These are phyloP conservation scores for Phenganax subtilis DNA, from an alignment of 92 coral and sea anemone genomes.

Conservation along the genomic window DNA sequence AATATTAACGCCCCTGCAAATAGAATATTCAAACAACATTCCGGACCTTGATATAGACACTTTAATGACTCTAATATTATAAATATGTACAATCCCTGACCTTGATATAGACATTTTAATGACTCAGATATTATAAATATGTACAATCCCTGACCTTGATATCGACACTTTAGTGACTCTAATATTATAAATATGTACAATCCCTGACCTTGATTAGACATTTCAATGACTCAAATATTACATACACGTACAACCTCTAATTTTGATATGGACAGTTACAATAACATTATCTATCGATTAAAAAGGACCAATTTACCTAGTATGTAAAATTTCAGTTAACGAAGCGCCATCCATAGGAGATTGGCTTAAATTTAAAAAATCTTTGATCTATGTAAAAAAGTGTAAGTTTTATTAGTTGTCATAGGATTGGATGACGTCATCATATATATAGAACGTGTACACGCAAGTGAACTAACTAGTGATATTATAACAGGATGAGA, in stretches of 20 bases:
- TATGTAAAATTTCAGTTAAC: slow-evolving; percentile 85
- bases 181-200: background rate
- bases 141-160: too few species aligned
- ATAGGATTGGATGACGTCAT: background rate
- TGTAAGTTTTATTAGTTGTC: background rate
- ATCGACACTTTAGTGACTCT: background rate
- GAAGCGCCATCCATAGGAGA: slow-evolving; percentile 91
- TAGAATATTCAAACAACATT: background rate
- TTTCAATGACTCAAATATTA: background rate
- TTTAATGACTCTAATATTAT: too few species aligned
- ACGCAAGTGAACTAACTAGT: slow-evolving; percentile 55
- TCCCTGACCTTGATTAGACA: background rate
- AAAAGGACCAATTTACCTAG: slow-evolving; percentile 50
- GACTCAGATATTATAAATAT: too few species aligned
- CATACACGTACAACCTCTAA: background rate
- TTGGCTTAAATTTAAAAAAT: slow-evolving; percentile 78
- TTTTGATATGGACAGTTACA: too few species aligned
- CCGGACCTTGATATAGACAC: too few species aligned
- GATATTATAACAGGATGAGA: slow-evolving; percentile 70
- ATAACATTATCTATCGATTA: background rate
- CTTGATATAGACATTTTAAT: too few species aligned
- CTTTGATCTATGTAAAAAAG: slow-evolving; percentile 62
- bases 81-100: too few species aligned
- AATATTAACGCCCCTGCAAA: slow-evolving; percentile 76
- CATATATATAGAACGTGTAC: background rate